These are phyloP conservation scores for Amitus sp. DNA, from an alignment of 2,888 invertebrate species.

Conservation along the genomic window DNA sequence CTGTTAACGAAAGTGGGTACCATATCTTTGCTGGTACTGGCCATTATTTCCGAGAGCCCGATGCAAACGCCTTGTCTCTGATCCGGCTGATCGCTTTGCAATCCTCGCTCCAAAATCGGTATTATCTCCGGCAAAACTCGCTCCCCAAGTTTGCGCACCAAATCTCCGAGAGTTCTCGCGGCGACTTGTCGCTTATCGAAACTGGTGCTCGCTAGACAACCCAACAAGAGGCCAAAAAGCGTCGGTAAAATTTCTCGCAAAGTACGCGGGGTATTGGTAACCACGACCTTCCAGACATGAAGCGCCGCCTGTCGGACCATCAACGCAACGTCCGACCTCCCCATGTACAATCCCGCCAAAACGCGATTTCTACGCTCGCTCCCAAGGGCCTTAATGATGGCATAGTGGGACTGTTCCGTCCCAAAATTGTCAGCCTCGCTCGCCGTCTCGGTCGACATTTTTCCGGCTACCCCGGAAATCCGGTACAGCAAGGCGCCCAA, in stretches of 20 bases:
- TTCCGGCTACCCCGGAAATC: slow-evolving; percentile 97
- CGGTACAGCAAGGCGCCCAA: slow-evolving; percentile 95
- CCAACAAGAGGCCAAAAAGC: slow-evolving; percentile 88
- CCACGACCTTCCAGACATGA: slow-evolving; percentile 99
- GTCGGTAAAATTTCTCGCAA: slow-evolving; percentile 95
- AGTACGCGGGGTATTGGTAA: slow-evolving; percentile 97
- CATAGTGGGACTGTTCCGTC: slow-evolving; percentile 93
- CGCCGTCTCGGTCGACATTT: slow-evolving; percentile 98
- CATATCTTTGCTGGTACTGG: slow-evolving; percentile 94
- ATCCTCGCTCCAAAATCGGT: slow-evolving; percentile 93
- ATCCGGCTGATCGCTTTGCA: slow-evolving; percentile 91
- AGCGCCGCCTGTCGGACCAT: slow-evolving; percentile 97
- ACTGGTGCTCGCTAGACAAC: slow-evolving; percentile 95
- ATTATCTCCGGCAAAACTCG: slow-evolving; percentile 97
- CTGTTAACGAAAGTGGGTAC: slow-evolving; percentile 90
- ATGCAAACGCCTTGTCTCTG: slow-evolving; percentile 99
- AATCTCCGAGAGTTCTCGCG: slow-evolving; percentile 94
- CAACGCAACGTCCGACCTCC: slow-evolving; percentile 94
- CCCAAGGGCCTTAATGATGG: slow-evolving; percentile 90
- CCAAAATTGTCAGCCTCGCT: slow-evolving; percentile 99
- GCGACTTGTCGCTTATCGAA: slow-evolving; percentile 97
- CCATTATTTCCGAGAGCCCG: slow-evolving; percentile 97
- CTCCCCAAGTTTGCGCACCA: slow-evolving; percentile 97
- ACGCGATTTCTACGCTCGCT: slow-evolving; percentile 92
- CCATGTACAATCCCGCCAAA: slow-evolving; percentile 95